phyloP scores from a whole-genome alignment of 2,888 invertebrate species.

The Epinotia brunnichana region DNA sequence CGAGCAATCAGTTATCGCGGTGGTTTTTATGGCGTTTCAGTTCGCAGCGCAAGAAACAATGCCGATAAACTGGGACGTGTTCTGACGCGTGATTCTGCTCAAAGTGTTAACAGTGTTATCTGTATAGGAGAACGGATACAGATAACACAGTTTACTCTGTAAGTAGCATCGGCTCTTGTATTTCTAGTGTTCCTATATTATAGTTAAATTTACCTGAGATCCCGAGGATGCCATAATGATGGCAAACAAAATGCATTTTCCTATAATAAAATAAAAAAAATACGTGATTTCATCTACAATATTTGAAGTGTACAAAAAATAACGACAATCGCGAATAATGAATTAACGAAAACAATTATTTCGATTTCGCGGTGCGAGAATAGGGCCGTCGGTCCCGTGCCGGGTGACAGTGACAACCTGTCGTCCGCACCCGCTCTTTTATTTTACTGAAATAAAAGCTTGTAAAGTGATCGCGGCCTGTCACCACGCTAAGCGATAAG shows the following conservation, averaged over 20 bases:
- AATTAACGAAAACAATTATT: neutral
- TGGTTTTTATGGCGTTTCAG: conserved; percentile 38
- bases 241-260: too few relatives aligned
- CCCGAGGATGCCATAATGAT: too few relatives aligned
- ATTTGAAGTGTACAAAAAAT: too few relatives aligned
- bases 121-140: neutral
- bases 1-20: conserved; percentile 42
- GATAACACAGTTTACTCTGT: neutral
- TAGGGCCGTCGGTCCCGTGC: neutral
- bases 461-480: conserved; percentile 22
- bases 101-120: neutral
- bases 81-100: neutral
- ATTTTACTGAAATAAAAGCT: conserved; percentile 30
- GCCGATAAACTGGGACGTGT: conserved; percentile 8
- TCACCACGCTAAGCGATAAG: conserved; percentile 1
- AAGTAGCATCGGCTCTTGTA: too few relatives aligned
- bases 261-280: too few relatives aligned
- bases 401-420: conserved; percentile 16
- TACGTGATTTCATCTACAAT: too few relatives aligned
- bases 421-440: conserved; percentile 25
- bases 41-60: conserved; percentile 6
- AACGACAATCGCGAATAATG: too few relatives aligned
- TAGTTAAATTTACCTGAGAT: too few relatives aligned
- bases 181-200: too few relatives aligned
- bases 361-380: neutral